Base-by-base conservation (phyloP, 2,888 invertebrate genomes). In the Polyommatus iphigenia region DNA sequence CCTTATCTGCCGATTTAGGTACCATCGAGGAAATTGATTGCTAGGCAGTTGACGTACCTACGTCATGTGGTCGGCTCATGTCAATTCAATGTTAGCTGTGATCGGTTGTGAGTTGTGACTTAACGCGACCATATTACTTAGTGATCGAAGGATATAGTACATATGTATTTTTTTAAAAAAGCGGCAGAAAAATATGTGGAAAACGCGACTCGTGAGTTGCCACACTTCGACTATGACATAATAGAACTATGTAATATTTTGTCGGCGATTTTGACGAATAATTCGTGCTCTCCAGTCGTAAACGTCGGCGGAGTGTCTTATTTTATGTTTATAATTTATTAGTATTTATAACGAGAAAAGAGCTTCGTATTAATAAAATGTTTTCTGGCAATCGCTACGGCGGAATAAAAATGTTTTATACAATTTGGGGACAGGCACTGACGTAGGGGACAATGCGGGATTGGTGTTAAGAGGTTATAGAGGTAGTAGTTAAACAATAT, bases 261-360 rank as follows among this genome's bases (percentile, higher is more conserved):
- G 18, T 73, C 73, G 24, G 20, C 13, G 20, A 73, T 13, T 41
- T 20, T 46, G 41, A 72, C 20, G 24, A 72, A 72, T 72, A 67
- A 67, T 67, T 32, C 67, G 67, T 67, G 29, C 24, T 46, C 20
- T 46, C 41, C 41, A 46, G 46, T 46, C 73, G 18, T 73, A 73
- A 73, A 73, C 13, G 73, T 73, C 73, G 13, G 73, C 73, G 20
- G 20, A 73, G 73, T 46, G 73, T 73, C 41, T 46, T 73, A 41
- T 20, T 46, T 41, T 46, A 73, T 46, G 41, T 73, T 46, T 73
- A 46, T 46, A 46, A 46, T 41, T 73, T 73, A 41, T 15, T 13
- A 29, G 32, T 15, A 6, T 67, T 32, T 67, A 67, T 67, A 67
- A 67, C 41, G 18, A 41, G 46, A 20, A 20, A 46, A 41, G 20